phyloP scores from a whole-genome alignment of 92 coral and sea anemone species.

The Epizoanthus illoricatus region DNA sequence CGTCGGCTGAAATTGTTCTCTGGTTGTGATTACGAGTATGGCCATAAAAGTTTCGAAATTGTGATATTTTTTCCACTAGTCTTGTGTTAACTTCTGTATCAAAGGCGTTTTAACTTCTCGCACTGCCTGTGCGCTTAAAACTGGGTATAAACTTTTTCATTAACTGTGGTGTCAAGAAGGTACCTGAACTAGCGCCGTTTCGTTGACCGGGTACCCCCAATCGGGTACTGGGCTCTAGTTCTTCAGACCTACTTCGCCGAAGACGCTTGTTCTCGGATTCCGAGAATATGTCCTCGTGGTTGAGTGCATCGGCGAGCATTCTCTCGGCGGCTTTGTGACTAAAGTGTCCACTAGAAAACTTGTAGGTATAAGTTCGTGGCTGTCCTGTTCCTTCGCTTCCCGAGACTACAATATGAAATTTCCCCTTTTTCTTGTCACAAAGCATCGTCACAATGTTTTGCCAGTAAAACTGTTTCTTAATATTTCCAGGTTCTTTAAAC shows the following conservation, averaged over 20 bases:
- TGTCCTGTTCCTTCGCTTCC: slow-evolving; percentile 3
- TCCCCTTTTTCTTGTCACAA: slow-evolving; percentile 67
- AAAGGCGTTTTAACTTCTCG: background rate
- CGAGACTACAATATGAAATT: slow-evolving; percentile 46
- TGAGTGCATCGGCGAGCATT: slow-evolving; percentile 62
- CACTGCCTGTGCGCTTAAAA: slow-evolving; percentile 15
- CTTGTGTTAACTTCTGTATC: no score
- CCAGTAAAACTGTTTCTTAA: slow-evolving; percentile 71
- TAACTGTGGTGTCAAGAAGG: slow-evolving; percentile 29
- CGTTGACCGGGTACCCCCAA: background rate
- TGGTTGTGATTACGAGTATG: no score
- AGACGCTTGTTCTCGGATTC: slow-evolving; percentile 29
- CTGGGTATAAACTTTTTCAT: slow-evolving; percentile 21
- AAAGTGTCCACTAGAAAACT: slow-evolving; percentile 71
- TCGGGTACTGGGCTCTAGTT: slow-evolving; percentile 30
- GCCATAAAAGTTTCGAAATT: no score
- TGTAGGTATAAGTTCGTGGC: slow-evolving; percentile 38
- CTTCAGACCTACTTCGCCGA: slow-evolving; percentile 27
- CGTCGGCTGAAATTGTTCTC: no score
- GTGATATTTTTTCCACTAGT: no score
- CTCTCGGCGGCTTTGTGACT: slow-evolving; percentile 82
- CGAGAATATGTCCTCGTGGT: slow-evolving; percentile 61
- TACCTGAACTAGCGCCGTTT: slow-evolving; percentile 6
- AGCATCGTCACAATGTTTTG: slow-evolving; percentile 65
- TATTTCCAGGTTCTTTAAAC: slow-evolving; percentile 67